Base-by-base conservation (phyloP, 2,888 invertebrate genomes). In the Podabrus alpinus region DNA sequence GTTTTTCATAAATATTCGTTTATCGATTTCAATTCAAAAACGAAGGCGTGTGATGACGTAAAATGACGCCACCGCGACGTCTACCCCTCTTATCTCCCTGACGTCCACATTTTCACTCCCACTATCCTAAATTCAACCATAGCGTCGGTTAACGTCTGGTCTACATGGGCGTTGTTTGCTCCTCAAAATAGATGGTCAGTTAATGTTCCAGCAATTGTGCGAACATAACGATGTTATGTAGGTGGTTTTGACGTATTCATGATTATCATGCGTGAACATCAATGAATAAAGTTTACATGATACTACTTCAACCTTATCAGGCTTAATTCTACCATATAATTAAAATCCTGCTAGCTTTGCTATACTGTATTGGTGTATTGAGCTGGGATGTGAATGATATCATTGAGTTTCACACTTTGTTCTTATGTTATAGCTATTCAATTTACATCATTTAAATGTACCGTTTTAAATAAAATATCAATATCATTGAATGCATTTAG, bases 31-130 rank as follows among this genome's bases (percentile, higher is more conserved):
- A n/a, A 59, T 24, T 59, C 61, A 7, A 15, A 62, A 68, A 66
- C 67, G 78, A 77, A 74, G 80, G 79, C 78, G 80, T 77, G 66
- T 73, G 64, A 70, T 80, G 80, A 80, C 80, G 80, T 80, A 78
- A 78, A 62, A 72, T 75, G 79, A 80, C 80, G 79, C 78, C 79
- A 75, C 66, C 74, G 75, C 73, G 79, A 80, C 79, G 78, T 78
- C 79, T 71, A 59, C 72, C 68, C 69, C 66, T 45, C 45, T 45
- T n/a, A 7, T 45, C 59, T 60, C 71, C 66, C 15, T 21, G 21
- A 62, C 62, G 62, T 11, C 16, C 16, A 15, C 17, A 19, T 66
- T n/a, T 66, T 7, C 5, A 24, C 61, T 15, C 45, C 45, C 45
- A n/a, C 45, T 9, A 45, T n/a, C 13, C n/a, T 45, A 24, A 9